Evolutionary conservation across 2,797 vertebrate genomes (phyloP), one percentile per base, ranked within the genome.

Genomic region (Alca torda): DNA sequence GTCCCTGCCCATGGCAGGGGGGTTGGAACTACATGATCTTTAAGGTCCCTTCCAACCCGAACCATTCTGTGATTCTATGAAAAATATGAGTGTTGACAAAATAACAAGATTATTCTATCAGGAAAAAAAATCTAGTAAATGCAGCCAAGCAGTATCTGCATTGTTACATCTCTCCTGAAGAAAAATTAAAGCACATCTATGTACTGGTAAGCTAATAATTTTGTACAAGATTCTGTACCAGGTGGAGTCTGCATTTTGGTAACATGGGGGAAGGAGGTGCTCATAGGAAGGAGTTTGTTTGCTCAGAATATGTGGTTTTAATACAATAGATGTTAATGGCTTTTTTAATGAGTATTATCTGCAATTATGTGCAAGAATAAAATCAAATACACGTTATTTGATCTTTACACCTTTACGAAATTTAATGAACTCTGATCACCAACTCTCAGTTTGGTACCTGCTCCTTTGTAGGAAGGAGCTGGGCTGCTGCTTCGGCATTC

Each of bases 301-400:
- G 65, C 54, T 57, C 31, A 54, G 65, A 72, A 45, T 59, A 60
- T 59, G 23, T 60, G 43, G 39, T n/a, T 79, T 69, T 90, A 81
- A 59, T 91, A n/a, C 15, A 73, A 45, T 35, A 43, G 25, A n/a
- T 30, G 37, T 84, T 81, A 84, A 57, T 45, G 5, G 0, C 0
- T 7, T 60, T 35, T 68, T 7, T 8, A 45, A 75, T 43, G 5
- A 81, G 28, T 84, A 63, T 91, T 80, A 69, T 45, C 35, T 82
- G 26, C 23, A 94, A 6, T 51, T 76, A 60, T 20, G 6, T 77
- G 43, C 53, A 92, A 78, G 30, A 91, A 91, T 91, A 76, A 94
- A 87, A 70, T 73, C 51, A 93, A 76, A 75, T 4, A 31, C 23
- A 37, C 0, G 2, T 26, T 80, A 68, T 87, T 92, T 70, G 67